A percentile compares a stretch with the other conserved stretches of the same genome.
Conservation (phyloP, 2,888 invertebrate species). For the Amitus sp. region DNA sequence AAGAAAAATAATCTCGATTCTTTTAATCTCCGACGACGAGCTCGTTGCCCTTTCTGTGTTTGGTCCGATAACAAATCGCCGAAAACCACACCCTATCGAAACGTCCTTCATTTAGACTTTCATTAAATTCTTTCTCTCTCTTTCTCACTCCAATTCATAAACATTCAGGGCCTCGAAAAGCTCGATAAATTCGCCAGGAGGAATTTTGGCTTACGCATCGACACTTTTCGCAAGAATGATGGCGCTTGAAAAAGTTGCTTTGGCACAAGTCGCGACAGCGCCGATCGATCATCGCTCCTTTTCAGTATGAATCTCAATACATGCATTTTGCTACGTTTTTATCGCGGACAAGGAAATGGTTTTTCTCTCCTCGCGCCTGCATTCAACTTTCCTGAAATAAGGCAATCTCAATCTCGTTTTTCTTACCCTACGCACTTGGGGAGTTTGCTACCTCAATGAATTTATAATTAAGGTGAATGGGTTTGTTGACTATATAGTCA, state of each 20-base stretch:
- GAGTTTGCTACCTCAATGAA: too few species aligned
- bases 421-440: not conserved
- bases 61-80: not conserved
- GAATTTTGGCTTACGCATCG: slow-evolving; percentile 4
- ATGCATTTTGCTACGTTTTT: slow-evolving; percentile 6
- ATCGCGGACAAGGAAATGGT: slow-evolving; percentile 1
- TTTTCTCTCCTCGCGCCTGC: not conserved
- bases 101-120: slow-evolving; percentile 13
- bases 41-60: not conserved
- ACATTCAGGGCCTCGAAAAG: slow-evolving; percentile 14
- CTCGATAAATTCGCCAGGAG: slow-evolving; percentile 10
- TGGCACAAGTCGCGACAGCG: slow-evolving; percentile 2
- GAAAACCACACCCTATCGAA: slow-evolving; percentile 22
- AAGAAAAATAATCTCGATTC: not conserved
- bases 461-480: too few species aligned
- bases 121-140: not conserved
- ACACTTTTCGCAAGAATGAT: slow-evolving; percentile 9
- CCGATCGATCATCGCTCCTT: slow-evolving; percentile 11
- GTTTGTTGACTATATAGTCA: too few species aligned
- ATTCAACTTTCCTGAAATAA: not conserved
- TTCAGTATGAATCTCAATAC: slow-evolving; percentile 11
- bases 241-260: slow-evolving; percentile 10
- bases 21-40: not conserved
- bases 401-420: not conserved
- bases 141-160: slow-evolving; percentile 14